phyloP scores from a whole-genome alignment of 2,113 vertebrate genomes.

The Pantherophis guttatus region DNA sequence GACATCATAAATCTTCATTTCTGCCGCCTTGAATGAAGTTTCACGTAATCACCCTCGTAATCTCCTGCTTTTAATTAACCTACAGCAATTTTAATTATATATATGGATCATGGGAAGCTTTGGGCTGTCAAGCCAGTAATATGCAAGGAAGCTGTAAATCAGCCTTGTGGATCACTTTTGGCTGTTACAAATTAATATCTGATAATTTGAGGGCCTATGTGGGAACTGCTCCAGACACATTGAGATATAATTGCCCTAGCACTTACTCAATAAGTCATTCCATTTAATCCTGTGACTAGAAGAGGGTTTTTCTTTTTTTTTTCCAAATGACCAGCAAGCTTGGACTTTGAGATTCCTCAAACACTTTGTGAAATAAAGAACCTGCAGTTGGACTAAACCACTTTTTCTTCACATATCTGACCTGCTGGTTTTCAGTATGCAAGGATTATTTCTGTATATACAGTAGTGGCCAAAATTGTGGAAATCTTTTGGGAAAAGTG shows the following conservation, averaged over 20 bases:
- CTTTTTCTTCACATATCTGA: not conserved
- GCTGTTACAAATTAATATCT: not conserved
- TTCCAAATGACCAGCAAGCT: not conserved
- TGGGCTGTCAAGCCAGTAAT: not conserved
- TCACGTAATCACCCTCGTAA: not conserved
- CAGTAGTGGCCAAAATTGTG: no score
- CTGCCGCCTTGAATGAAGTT: not conserved
- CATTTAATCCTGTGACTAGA: not conserved
- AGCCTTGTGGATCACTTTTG: not conserved
- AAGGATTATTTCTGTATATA: not conserved
- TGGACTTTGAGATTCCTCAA: not conserved
- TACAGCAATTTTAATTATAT: not conserved
- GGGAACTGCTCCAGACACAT: not conserved
- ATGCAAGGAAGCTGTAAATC: not conserved
- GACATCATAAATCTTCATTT: not conserved
- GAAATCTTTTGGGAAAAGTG: no score
- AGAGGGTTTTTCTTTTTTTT: not conserved
- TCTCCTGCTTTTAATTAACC: not conserved
- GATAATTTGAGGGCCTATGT: not conserved
- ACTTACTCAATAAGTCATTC: not conserved
- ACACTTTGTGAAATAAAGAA: not conserved
- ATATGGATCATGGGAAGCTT: not conserved
- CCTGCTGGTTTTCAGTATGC: not conserved
- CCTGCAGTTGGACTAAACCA: not conserved
- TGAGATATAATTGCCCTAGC: not conserved